phyloP scores from a whole-genome alignment of 1,140 invertebrate genomes.

The Drosophila arizonae region DNA sequence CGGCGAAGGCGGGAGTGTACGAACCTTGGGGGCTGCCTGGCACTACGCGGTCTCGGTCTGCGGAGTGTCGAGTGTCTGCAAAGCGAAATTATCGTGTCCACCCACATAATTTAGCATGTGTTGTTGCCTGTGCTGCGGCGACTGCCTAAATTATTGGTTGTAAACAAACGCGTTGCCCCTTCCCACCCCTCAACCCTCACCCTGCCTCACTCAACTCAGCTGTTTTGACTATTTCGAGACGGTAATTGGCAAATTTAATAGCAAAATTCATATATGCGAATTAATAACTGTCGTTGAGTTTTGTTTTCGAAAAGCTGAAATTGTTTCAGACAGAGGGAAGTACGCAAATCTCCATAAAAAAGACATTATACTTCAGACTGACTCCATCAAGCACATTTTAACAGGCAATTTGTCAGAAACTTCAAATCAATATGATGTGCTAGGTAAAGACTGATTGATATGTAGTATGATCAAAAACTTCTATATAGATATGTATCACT shows the following conservation, averaged over 20 bases:
- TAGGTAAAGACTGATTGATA: too few relatives aligned
- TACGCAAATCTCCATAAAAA: too few relatives aligned
- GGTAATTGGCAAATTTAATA: conserved; percentile 60
- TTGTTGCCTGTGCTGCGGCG: conserved; percentile 45
- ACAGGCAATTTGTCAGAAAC: too few relatives aligned
- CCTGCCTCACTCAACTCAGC: conserved; percentile 17
- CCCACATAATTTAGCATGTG: conserved; percentile 75
- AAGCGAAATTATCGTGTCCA: conserved; percentile 74
- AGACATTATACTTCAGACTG: too few relatives aligned
- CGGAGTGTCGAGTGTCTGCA: conserved; percentile 54
- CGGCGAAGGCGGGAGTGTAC: background rate
- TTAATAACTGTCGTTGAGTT: conserved; percentile 28
- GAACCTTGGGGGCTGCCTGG: conserved; percentile 37
- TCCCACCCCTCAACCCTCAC: background rate
- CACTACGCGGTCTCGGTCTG: background rate
- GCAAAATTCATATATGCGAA: conserved; percentile 4
- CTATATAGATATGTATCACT: too few relatives aligned
- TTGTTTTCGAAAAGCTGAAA: background rate
- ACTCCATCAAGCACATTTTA: too few relatives aligned
- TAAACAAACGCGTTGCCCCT: conserved; percentile 61
- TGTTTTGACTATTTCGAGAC: conserved; percentile 67
- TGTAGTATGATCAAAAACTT: too few relatives aligned
- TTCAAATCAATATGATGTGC: too few relatives aligned
- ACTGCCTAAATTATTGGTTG: conserved; percentile 73
- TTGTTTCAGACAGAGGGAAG: too few relatives aligned